phyloP scores from a whole-genome alignment of 2,113 vertebrate genomes.

The Antechinus stuartii region DNA sequence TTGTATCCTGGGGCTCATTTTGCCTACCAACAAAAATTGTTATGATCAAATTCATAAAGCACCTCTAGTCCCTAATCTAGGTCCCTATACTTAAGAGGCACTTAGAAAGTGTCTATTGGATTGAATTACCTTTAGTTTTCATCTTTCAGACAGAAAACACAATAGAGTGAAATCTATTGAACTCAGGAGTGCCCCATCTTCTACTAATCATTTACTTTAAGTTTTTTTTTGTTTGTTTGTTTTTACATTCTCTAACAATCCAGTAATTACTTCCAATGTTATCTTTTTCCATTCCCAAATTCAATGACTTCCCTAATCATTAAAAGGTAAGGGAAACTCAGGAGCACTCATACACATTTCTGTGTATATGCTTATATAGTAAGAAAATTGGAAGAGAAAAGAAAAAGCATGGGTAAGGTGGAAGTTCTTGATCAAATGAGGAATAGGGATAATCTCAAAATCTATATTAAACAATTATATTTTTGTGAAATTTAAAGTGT shows the following conservation, averaged over 20 bases:
- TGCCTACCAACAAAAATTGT: background rate
- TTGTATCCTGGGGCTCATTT: background rate
- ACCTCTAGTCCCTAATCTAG: background rate
- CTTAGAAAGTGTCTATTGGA: background rate
- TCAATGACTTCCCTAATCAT: background rate
- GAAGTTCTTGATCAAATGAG: background rate
- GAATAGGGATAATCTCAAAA: background rate
- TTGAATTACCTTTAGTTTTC: background rate
- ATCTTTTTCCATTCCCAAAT: background rate
- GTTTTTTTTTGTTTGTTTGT: background rate
- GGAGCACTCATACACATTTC: too few relatives aligned
- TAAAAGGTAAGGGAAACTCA: background rate
- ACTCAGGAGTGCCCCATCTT: background rate
- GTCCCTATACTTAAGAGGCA: background rate
- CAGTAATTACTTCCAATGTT: background rate
- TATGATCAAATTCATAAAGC: background rate
- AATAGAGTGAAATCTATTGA: background rate
- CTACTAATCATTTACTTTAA: background rate
- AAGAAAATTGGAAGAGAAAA: too few relatives aligned
- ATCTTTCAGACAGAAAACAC: background rate
- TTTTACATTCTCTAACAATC: background rate
- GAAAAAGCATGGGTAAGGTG: too few relatives aligned
- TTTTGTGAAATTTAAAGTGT: background rate
- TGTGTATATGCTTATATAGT: accelerated
- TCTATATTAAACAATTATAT: background rate